Conservation (phyloP, 2,113 vertebrate species). For the Gavialis gangeticus region DNA sequence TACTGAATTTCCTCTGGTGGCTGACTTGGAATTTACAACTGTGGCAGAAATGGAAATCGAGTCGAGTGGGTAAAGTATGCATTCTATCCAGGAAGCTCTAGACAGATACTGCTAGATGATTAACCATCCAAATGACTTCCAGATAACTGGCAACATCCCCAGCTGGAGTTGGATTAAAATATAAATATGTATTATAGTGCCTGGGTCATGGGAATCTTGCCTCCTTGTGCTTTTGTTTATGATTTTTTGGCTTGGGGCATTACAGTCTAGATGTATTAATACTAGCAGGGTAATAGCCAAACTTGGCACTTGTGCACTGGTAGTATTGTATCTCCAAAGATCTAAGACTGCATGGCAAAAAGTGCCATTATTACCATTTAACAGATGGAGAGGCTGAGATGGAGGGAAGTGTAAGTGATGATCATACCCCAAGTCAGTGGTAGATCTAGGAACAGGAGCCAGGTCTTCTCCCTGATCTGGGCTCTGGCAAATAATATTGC, state of each 20-base stretch:
- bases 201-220: not conserved
- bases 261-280: not conserved
- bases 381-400: not conserved
- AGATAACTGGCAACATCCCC: not conserved
- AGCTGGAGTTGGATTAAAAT: not conserved
- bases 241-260: not conserved
- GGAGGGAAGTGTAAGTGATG: not conserved
- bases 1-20: not conserved
- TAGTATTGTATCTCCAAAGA: not conserved
- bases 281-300: not conserved
- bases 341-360: fast-evolving
- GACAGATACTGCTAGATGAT: not conserved
- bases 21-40: not conserved
- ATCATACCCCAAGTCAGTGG: not conserved
- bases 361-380: not conserved
- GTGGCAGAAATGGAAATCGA: not conserved
- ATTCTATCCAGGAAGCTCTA: fast-evolving
- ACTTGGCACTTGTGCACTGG: not conserved
- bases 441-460: not conserved
- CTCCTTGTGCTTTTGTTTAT: not conserved
- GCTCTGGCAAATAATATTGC: not conserved
- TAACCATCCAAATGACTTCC: not conserved
- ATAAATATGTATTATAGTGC: not conserved
- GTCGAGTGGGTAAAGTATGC: not conserved
- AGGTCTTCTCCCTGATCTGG: not conserved